A percentile compares a stretch with the other conserved stretches of the same genome.
Conservation (phyloP, 2,888 invertebrate species). For the Nysson spinosus region DNA sequence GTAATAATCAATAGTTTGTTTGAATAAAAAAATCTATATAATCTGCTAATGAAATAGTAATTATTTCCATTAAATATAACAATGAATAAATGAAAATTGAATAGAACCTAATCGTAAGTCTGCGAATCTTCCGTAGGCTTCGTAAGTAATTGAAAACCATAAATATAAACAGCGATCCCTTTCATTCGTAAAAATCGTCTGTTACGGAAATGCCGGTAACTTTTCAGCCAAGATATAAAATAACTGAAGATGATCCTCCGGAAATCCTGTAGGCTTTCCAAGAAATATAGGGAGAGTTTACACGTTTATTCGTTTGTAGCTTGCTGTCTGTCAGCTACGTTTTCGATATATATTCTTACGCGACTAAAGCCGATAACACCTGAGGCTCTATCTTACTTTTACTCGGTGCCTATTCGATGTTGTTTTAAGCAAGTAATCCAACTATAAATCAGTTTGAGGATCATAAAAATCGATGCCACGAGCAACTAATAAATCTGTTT, state of each 20-base stretch:
- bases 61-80: too few species aligned
- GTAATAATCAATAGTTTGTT: too few species aligned
- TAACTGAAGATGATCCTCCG: constrained; percentile 24
- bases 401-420: too few species aligned
- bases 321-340: neutral
- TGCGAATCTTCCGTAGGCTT: too few species aligned
- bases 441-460: neutral
- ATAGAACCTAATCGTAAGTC: too few species aligned
- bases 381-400: neutral
- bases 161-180: too few species aligned
- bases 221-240: constrained; percentile 17
- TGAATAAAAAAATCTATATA: too few species aligned
- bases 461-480: too few species aligned
- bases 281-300: constrained; percentile 32
- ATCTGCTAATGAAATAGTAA: too few species aligned
- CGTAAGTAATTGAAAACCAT: too few species aligned
- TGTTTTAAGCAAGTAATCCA: neutral
- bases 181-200: neutral
- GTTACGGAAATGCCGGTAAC: neutral
- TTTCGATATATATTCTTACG: neutral
- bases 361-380: neutral
- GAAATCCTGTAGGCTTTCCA: constrained; percentile 35
- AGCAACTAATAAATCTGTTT: too few species aligned
- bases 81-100: too few species aligned
- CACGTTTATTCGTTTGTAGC: neutral